phyloP scores from a whole-genome alignment of 2,113 vertebrate species.

The Tympanuchus pallidicinctus region DNA sequence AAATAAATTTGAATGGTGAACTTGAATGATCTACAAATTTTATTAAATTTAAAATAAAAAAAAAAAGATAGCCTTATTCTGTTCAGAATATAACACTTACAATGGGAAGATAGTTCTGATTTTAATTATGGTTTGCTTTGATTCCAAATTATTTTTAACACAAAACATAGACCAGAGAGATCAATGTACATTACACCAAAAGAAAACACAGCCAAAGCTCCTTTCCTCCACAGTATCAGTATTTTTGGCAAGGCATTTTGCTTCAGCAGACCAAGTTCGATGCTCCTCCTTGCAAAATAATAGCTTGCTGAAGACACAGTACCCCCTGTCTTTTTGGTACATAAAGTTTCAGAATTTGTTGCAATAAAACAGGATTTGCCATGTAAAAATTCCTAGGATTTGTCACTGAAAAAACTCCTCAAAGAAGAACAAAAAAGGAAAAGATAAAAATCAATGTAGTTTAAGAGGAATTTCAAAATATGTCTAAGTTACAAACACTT shows the following conservation, averaged over 20 bases:
- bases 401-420: slow-evolving; percentile 46
- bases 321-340: slow-evolving; percentile 37
- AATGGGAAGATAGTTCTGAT: neutral
- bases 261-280: slow-evolving; percentile 61
- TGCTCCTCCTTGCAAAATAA: slow-evolving; percentile 63
- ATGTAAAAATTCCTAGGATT: slow-evolving; percentile 49
- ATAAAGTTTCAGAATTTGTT: slow-evolving; percentile 55
- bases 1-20: neutral
- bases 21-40: neutral
- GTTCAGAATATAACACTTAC: neutral
- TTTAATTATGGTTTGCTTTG: neutral
- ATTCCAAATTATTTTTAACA: slow-evolving; percentile 16
- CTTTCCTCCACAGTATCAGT: slow-evolving; percentile 67
- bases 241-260: slow-evolving; percentile 69
- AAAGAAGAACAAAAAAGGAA: neutral
- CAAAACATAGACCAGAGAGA: neutral
- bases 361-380: slow-evolving; percentile 59
- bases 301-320: slow-evolving; percentile 44
- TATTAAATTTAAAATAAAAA: neutral
- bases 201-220: slow-evolving; percentile 45
- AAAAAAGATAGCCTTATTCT: neutral
- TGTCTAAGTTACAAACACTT: slow-evolving; percentile 4
- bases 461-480: slow-evolving; percentile 19
- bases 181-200: slow-evolving; percentile 6
- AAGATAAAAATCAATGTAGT: neutral